Evolutionary conservation across 2,797 vertebrate genomes (phyloP).

Genomic region (Micrastur ruficollis): DNA sequence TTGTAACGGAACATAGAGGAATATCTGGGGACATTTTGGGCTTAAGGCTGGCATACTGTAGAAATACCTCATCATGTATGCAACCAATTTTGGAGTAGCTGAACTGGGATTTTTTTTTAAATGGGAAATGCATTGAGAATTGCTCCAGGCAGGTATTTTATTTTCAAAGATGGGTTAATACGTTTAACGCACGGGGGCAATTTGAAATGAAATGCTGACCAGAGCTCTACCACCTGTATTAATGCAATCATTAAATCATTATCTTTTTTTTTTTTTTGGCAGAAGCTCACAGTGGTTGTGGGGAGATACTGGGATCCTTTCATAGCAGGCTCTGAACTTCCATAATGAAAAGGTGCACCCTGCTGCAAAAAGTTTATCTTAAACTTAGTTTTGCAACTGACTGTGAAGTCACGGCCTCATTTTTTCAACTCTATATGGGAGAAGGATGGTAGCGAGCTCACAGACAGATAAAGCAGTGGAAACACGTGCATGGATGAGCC

Average conservation of each 20-base stretch:
- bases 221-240: background rate
- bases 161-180: background rate
- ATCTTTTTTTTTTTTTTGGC: background rate
- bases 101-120: background rate
- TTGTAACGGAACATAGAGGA: background rate
- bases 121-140: background rate
- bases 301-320: background rate
- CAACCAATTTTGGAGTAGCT: background rate
- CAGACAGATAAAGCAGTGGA: background rate
- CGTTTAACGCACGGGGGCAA: background rate
- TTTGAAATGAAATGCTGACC: background rate
- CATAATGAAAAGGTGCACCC: background rate
- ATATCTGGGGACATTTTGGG: background rate
- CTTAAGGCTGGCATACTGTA: background rate
- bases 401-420: background rate
- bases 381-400: background rate
- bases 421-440: background rate
- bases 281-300: rapidly evolving
- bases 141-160: background rate
- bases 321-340: background rate
- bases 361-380: background rate
- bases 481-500: background rate
- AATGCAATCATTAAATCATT: background rate
- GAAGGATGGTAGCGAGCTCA: background rate
- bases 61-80: background rate